A percentile compares a stretch with the other conserved stretches of the same genome.
These are phyloP conservation scores for Drosophila paulistorum DNA, from an alignment of 1,140 invertebrate genomes.

Conservation along the genomic window DNA sequence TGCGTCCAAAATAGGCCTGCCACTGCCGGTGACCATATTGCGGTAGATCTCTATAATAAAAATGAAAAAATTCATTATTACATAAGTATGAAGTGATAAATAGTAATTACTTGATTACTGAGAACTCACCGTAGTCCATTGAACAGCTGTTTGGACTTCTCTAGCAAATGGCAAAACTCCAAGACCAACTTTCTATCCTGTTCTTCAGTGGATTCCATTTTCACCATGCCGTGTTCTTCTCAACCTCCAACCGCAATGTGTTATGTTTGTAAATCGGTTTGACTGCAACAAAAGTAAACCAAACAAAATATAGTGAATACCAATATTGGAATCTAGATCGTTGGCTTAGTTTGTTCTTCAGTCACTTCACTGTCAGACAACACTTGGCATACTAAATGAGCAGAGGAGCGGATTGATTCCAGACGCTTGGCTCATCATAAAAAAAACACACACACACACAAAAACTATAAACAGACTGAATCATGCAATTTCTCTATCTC, in stretches of 20 bases:
- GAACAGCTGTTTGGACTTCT: conserved; percentile 98
- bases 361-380: conserved; percentile 7
- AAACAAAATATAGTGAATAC: conserved; percentile 2
- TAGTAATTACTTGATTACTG: not conserved
- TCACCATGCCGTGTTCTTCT: conserved; percentile 82
- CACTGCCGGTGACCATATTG: conserved; percentile 99
- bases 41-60: conserved; percentile 91
- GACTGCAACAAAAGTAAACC: conserved; percentile 47
- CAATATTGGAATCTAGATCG: not conserved
- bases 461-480: conserved; percentile 46
- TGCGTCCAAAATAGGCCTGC: conserved; percentile 98
- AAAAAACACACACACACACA: conserved; percentile 1
- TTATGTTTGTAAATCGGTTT: conserved; percentile 70
- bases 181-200: conserved; percentile 97
- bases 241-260: conserved; percentile 74
- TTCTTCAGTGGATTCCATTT: conserved; percentile 90
- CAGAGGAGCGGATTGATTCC: not conserved
- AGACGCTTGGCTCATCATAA: conserved; percentile 9
- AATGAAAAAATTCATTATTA: not conserved
- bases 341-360: not conserved
- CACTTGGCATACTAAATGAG: conserved; percentile 34
- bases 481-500: conserved; percentile 23
- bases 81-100: not conserved
- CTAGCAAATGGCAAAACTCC: conserved; percentile 97
- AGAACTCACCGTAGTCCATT: conserved; percentile 93